Evolutionary conservation across 2,888 invertebrate species (phyloP), one percentile per base, ranked within the genome.

Genomic region (Melanophora roralis): DNA sequence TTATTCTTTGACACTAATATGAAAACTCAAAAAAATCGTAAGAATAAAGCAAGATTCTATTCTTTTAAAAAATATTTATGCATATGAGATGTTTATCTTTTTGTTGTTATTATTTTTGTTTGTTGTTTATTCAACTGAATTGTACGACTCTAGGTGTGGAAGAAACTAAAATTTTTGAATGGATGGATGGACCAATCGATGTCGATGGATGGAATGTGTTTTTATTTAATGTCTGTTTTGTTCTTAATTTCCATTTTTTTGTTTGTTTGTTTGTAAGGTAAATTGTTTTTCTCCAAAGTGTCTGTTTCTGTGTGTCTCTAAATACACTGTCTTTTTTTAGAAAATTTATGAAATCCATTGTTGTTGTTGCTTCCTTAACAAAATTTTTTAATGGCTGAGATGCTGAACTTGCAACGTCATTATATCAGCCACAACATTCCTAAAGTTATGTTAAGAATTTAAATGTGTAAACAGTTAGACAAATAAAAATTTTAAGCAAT

Each of bases 391-490:
- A 8, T 51, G 16, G 14, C 14, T 40, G 43, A n/a, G 12, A 23
- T 36, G 34, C 14, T 21, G 45, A 68, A 47, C 55, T 57, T 68
- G 68, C 57, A 68, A 68, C 57, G 57, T 68, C 55, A 57, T 67
- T 38, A 23, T 40, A 5, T 9, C 21, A 51, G 21, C 21, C 40
- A 27, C 27, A 43, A 16, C 11, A 16, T 27, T 14, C 14, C 19
- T 9, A 55, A 36, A 7, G 11, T 21, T n/a, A 12, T 57, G 14
- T 59, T 5, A 27, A 40, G 43, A 23, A 43, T 43, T 19, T 49
- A 23, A 38, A 36, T 21, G 16, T 38, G 14, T 51, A 51, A 38
- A 65, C 27, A 51, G 49, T 27, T 65, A 36, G 34, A 16, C 49
- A 65, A 27, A 38, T 51, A 65, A 23, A n/a, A 27, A 51, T 21